Conservation (phyloP, 1,140 invertebrate genomes). For the Diprion similis region DNA sequence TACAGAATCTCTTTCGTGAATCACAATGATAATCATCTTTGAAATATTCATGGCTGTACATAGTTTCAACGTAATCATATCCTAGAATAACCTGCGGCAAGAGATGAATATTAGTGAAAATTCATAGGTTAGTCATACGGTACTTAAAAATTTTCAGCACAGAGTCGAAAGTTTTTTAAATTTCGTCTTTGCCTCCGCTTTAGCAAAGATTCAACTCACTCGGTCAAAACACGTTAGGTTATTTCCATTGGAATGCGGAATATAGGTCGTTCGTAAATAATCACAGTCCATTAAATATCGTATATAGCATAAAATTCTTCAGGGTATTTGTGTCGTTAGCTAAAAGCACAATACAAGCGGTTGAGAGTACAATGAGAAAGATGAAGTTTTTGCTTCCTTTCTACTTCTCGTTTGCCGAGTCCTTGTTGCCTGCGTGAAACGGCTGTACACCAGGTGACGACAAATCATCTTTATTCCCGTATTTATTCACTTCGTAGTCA, state of each 20-base stretch:
- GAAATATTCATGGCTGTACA: no score
- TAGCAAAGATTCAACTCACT: not conserved
- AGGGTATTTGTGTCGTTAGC: not conserved
- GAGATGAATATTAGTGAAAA: no score
- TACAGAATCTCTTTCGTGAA: no score
- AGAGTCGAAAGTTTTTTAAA: not conserved
- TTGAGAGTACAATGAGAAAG: not conserved
- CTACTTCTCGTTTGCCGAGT: not conserved
- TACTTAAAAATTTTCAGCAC: not conserved
- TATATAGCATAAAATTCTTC: not conserved
- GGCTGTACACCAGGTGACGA: not conserved
- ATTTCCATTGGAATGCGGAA: not conserved
- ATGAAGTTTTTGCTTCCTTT: not conserved
- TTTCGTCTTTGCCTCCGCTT: not conserved
- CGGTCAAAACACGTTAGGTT: not conserved
- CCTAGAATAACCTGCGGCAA: no score
- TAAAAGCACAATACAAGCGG: not conserved
- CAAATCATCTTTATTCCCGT: not conserved
- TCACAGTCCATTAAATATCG: not conserved
- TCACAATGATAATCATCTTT: no score
- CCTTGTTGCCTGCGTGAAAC: not conserved
- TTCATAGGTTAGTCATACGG: no score
- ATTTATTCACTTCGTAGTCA: not conserved
- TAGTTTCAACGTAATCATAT: no score
- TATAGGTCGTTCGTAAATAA: not conserved